Evolutionary conservation across 2,113 vertebrate species (phyloP).

Genomic region (Peromyscus polionotus): DNA sequence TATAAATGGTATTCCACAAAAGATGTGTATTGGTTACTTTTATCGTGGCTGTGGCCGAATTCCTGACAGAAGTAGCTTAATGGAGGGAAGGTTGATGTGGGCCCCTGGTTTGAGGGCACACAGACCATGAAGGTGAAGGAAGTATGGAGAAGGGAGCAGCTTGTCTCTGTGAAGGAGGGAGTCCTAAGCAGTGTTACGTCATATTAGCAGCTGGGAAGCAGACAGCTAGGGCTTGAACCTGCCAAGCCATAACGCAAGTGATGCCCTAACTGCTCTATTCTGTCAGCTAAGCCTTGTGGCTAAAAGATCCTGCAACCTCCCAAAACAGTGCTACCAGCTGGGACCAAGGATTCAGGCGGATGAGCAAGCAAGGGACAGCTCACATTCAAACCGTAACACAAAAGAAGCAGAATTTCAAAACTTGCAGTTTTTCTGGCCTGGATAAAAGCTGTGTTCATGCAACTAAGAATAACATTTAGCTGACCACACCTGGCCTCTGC

Average conservation of each 20-base stretch:
- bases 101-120: neutral
- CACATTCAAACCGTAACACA: neutral
- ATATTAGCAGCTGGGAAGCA: neutral
- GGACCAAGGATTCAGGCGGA: neutral
- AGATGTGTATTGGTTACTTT: neutral
- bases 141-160: neutral
- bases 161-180: neutral
- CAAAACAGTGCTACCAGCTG: neutral
- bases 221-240: neutral
- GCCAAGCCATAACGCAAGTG: neutral
- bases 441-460: conserved; percentile 19
- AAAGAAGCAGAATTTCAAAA: conserved; percentile 32
- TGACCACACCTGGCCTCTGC: conserved; percentile 43
- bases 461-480: conserved; percentile 53
- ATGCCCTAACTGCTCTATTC: neutral
- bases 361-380: neutral
- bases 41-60: neutral
- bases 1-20: conserved; percentile 47
- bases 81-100: neutral
- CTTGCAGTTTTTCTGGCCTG: neutral
- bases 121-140: neutral
- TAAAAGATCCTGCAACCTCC: neutral
- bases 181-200: neutral
- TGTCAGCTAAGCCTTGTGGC: neutral
- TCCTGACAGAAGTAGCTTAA: neutral